A percentile compares a stretch with the other conserved stretches of the same genome.
Conservation (phyloP, 2,797 vertebrate genomes). For the Epinephelus awoara region DNA sequence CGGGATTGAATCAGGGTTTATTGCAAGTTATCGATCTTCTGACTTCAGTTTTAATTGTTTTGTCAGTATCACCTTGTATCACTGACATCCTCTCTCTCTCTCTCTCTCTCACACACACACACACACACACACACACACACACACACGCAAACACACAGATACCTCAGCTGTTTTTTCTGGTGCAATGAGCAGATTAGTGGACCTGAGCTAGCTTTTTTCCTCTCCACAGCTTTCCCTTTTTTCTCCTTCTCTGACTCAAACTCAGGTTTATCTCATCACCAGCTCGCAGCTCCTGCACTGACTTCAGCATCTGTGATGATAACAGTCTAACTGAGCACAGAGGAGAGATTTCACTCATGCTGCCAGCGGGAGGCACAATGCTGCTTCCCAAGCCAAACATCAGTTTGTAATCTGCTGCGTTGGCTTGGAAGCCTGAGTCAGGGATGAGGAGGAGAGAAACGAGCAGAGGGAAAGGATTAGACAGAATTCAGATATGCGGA, state of each 20-base stretch:
- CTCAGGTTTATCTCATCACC: slow-evolving; percentile 46
- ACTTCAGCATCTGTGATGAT: slow-evolving; percentile 64
- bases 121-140: slow-evolving; percentile 19
- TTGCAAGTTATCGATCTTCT: slow-evolving; percentile 33
- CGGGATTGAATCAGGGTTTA: slow-evolving; percentile 39
- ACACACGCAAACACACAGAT: slow-evolving; percentile 25
- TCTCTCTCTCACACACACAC: neutral
- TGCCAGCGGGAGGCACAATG: slow-evolving; percentile 43
- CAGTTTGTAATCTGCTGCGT: slow-evolving; percentile 68
- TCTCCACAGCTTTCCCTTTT: slow-evolving; percentile 35
- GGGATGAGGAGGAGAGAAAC: slow-evolving; percentile 51
- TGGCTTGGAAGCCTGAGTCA: slow-evolving; percentile 45
- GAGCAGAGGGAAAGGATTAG: slow-evolving; percentile 63
- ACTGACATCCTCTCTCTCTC: neutral
- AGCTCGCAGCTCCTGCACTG: slow-evolving; percentile 35
- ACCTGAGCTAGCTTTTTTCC: slow-evolving; percentile 41
- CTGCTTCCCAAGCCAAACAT: slow-evolving; percentile 58
- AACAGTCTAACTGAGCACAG: slow-evolving; percentile 38
- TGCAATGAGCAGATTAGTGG: slow-evolving; percentile 56
- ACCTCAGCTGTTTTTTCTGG: slow-evolving; percentile 68
- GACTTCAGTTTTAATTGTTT: slow-evolving; percentile 46
- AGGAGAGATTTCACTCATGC: slow-evolving; percentile 51
- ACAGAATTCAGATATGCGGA: slow-evolving; percentile 40
- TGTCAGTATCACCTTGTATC: slow-evolving; percentile 22
- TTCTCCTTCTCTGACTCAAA: slow-evolving; percentile 51